Conservation (phyloP, 2,888 invertebrate genomes). For the Trichopria drosophilae region DNA sequence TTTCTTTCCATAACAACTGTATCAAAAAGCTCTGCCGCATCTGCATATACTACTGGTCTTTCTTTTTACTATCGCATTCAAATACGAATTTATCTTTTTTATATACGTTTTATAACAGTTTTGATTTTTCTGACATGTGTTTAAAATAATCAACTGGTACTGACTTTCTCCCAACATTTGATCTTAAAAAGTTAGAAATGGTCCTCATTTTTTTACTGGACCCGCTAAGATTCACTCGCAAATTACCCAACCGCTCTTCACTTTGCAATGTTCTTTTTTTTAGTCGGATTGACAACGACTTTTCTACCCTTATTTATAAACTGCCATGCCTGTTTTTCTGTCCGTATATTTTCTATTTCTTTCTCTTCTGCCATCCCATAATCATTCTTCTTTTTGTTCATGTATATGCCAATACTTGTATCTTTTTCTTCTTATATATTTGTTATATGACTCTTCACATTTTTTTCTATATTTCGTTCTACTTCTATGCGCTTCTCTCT, state of each 20-base stretch:
- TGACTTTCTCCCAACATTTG: constrained; percentile 1
- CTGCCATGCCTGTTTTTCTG: no score
- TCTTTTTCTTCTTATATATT: no score
- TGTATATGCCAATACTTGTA: no score
- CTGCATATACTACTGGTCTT: constrained; percentile 4
- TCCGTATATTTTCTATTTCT: no score
- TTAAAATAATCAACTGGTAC: background rate
- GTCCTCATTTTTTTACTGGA: background rate
- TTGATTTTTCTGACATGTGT: constrained; percentile 1
- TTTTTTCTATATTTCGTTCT: no score
- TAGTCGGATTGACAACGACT: background rate
- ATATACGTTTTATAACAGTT: background rate
- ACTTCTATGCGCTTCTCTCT: no score
- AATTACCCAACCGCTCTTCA: constrained; percentile 2
- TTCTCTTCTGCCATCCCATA: no score
- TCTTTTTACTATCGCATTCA: background rate
- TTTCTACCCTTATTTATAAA: no score
- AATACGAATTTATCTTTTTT: background rate
- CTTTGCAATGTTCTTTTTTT: background rate
- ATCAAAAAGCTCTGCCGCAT: constrained; percentile 8
- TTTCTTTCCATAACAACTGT: constrained; percentile 8
- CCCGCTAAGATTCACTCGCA: background rate
- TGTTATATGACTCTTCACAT: no score
- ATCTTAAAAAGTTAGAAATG: background rate
- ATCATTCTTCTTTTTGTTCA: no score